Base-by-base conservation (phyloP, 2,888 invertebrate genomes). In the Melanostoma scalare region DNA sequence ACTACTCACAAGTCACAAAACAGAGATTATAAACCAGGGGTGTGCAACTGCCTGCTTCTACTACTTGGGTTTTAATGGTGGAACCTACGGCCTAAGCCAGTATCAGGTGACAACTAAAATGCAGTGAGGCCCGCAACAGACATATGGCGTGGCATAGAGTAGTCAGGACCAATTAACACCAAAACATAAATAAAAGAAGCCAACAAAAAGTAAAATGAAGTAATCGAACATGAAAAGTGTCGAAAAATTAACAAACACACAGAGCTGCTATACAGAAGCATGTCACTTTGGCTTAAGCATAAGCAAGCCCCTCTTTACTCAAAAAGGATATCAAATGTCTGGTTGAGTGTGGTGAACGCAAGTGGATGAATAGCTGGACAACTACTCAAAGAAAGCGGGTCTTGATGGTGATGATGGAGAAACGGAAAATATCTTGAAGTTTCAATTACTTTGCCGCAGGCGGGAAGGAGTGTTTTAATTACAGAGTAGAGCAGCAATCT, bases 81-180 rank as follows among this genome's bases (percentile, higher is more conserved):
- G 58, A 63, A 52, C 58, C 58, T 77, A 48, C 46, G 61, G 58
- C 65, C 71, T 78, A 69, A 74, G 65, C 69, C 65, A 79, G 79
- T 84, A 50, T 84, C 79, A 71, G 65, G 67, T 84, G 79, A 75
- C 84, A 60, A 1, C 31, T 2, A 4, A 8, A 63, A 63, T 65
- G 82, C 74, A 71, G 65, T 71, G 79, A 79, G 79, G 79, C 79
- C 82, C 50, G 60, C 60, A 79, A 33, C 58, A 74, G 71, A 79
- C 84, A 84, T 79, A 84, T 84, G 84, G 84, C 67, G 69, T 84
- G 74, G 63, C 55, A 58, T 78, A 50, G 53, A 20, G 71, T 67
- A 79, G 84, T 72, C 84, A 79, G 71, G 74, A 84, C 79, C 84
- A 84, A 84, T 84, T 84, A 84, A 84, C 84, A 84, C 79, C 84